Evolutionary conservation across 1,140 invertebrate genomes (phyloP).

Genomic region (Euglossa dilemma): DNA sequence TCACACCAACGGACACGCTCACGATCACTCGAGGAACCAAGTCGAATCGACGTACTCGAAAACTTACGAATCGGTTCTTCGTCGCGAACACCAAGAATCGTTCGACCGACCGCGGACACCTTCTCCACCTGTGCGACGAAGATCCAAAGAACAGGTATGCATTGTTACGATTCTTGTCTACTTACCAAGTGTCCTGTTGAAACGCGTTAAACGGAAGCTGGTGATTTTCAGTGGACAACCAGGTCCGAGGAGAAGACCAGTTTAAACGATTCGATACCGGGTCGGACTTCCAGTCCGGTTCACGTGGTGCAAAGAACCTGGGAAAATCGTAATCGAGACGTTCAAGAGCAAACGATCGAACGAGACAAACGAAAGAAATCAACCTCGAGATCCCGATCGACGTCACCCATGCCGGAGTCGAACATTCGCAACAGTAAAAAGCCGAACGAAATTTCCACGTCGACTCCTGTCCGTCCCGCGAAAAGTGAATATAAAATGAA

Average conservation of each 20-base stretch:
- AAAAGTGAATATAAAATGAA: conserved; percentile 57
- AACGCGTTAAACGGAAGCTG: not conserved
- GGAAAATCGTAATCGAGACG: conserved; percentile 73
- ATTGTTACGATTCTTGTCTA: not conserved
- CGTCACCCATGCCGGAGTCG: conserved; percentile 76
- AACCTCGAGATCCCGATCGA: conserved; percentile 79
- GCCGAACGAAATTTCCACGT: not conserved
- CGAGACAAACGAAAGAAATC: conserved; percentile 63
- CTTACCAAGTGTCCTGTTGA: not conserved
- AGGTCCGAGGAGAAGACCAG: conserved; percentile 64
- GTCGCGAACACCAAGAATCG: conserved; percentile 70
- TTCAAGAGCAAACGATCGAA: conserved; percentile 48
- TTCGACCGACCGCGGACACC: conserved; percentile 69
- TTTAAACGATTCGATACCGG: conserved; percentile 48
- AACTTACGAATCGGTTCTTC: conserved; percentile 66
- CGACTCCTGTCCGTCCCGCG: conserved; percentile 32
- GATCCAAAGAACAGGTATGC: conserved; percentile 58
- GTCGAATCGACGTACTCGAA: conserved; percentile 70
- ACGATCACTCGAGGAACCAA: conserved; percentile 66
- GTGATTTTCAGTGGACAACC: conserved; percentile 50
- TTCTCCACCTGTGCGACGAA: conserved; percentile 80
- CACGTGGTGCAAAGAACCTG: conserved; percentile 77
- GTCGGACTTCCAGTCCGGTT: conserved; percentile 66
- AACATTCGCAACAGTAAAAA: conserved; percentile 51
- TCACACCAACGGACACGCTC: conserved; percentile 66